Evolutionary conservation across 92 coral and sea anemone genomes (phyloP), one percentile per base, ranked within the genome.

Genomic region (Siderastrea radians): DNA sequence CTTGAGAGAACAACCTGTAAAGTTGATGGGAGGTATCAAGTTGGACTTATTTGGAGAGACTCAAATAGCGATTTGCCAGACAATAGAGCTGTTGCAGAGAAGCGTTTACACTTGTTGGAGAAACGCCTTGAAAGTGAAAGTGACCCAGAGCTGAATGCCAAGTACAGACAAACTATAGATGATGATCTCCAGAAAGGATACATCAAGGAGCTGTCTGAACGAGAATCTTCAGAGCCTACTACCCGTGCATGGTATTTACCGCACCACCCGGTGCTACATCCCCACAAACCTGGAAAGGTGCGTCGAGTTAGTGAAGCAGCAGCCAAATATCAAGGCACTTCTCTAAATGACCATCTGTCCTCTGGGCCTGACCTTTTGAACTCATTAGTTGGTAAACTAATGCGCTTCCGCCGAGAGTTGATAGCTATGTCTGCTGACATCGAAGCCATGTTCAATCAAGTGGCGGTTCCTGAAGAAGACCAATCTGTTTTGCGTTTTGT

Each of bases 401-500:
- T 86, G 78, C 81, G 78, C 17, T 91, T 86, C 85, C 49, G 91
- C 16, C 80, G 88, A 87, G 89, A 90, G 80, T 72, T 13, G 45
- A 72, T 88, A 6, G 94, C 92, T 0, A 45, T 91, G 11, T 88
- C 92, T 38, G 91, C 85, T 45, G 92, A 91, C 78, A 92, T 88
- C 13, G 92, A 91, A 17, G 90, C 85, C 80, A 84, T 89, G 92
- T 92, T 89, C 79, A 61, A 87, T 16, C 83, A 83, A 68, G 89
- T 88, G 55, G 49, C 65, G 10, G 84, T 85, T 11, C 89, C 87
- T 16, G 73, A 87, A 87, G 80, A 57, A 47, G 87, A 80, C 69
- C 87, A 80, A 80, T 46, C 74, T 57, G 89, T 83, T 1, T 66
- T 85, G 58, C 78, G 89, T 62, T 85, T 60, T 53, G 74, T 61